Conservation (phyloP, 2,888 invertebrate species). For the Galeopsomyia nigrocyanea region DNA sequence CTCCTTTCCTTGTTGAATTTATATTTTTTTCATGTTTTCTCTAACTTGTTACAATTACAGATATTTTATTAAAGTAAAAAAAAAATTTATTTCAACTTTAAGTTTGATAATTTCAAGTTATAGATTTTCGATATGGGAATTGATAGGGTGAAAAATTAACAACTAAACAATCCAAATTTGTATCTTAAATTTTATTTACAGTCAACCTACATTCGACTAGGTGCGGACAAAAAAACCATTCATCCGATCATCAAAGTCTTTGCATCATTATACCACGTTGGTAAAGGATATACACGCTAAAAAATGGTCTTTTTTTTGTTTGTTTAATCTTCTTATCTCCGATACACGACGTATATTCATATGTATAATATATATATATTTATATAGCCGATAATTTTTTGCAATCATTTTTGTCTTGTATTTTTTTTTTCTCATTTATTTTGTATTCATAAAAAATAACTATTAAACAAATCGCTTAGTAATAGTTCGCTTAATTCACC, state of each 20-base stretch:
- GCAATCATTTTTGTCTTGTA: not conserved
- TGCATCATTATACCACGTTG: slow-evolving; percentile 37
- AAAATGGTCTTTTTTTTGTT: slow-evolving; percentile 19
- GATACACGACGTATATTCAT: slow-evolving; percentile 18
- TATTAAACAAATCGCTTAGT: slow-evolving; percentile 52
- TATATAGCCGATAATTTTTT: slow-evolving; percentile 43
- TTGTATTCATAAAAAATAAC: slow-evolving; percentile 48
- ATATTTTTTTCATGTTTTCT: not conserved
- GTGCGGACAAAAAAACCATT: slow-evolving; percentile 38
- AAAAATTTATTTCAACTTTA: too few species aligned
- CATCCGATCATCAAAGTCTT: slow-evolving; percentile 44
- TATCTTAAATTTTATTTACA: slow-evolving; percentile 58
- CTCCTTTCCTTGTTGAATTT: not conserved
- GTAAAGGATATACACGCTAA: slow-evolving; percentile 40
- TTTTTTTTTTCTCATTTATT: slow-evolving; percentile 24
- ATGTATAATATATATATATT: too few species aligned
- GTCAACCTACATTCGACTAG: slow-evolving; percentile 49
- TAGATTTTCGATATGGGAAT: too few species aligned
- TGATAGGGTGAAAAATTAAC: too few species aligned
- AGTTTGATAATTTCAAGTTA: too few species aligned
- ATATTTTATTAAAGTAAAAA: too few species aligned
- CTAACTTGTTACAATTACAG: too few species aligned
- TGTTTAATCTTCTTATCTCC: slow-evolving; percentile 26
- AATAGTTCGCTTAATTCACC: slow-evolving; percentile 51
- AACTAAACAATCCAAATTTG: slow-evolving; percentile 13